Evolutionary conservation across 2,113 vertebrate genomes (phyloP).

Genomic region (Phyllopteryx taeniolatus): DNA sequence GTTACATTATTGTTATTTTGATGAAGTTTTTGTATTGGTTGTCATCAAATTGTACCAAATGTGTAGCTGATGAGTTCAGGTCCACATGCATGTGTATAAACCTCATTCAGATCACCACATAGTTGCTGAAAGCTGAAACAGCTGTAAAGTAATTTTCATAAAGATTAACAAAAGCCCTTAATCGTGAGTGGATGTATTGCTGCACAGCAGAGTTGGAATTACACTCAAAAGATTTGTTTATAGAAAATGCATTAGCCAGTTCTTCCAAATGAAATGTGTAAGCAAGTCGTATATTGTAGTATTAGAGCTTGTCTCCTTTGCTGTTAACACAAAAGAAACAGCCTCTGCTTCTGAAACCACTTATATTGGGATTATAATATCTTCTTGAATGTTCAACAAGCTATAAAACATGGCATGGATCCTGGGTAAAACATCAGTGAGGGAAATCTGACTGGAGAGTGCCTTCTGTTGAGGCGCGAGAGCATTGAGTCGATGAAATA

Average conservation of each 20-base stretch:
- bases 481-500: slow-evolving; percentile 31
- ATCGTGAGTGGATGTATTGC: slow-evolving; percentile 28
- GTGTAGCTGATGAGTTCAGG: not conserved
- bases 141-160: slow-evolving; percentile 14
- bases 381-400: slow-evolving; percentile 13
- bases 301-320: slow-evolving; percentile 29
- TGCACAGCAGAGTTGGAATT: slow-evolving; percentile 27
- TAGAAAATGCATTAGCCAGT: slow-evolving; percentile 28
- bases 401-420: slow-evolving; percentile 16
- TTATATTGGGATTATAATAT: slow-evolving; percentile 24
- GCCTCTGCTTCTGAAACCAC: slow-evolving; percentile 19
- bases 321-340: slow-evolving; percentile 44
- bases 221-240: slow-evolving; percentile 12
- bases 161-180: slow-evolving; percentile 31
- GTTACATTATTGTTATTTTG: not conserved
- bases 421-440: slow-evolving; percentile 29
- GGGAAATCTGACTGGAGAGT: slow-evolving; percentile 4
- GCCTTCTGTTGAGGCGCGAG: slow-evolving; percentile 8
- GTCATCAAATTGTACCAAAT: not conserved
- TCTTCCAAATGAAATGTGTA: slow-evolving; percentile 25
- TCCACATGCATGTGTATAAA: not conserved
- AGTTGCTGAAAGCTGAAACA: slow-evolving; percentile 28
- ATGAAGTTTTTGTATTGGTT: not conserved
- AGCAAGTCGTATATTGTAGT: not conserved
- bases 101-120: slow-evolving; percentile 3